These are phyloP conservation scores for Daktulosphaira vitifoliae DNA, from an alignment of 1,140 invertebrate species.

Conservation along the genomic window DNA sequence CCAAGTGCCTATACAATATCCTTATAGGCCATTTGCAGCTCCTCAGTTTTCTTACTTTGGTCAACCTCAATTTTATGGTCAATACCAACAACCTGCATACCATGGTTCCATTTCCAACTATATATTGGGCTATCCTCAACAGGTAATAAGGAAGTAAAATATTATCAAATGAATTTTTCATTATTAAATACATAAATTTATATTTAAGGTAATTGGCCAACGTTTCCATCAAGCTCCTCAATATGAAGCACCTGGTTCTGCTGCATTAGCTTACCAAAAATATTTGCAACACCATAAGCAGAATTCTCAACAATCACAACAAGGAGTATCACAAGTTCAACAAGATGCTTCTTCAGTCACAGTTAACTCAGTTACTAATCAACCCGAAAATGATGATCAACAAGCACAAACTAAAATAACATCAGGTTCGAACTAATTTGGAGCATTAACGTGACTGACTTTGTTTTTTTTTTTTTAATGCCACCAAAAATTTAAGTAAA, in stretches of 20 bases:
- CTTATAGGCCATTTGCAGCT: neutral
- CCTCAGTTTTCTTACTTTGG: neutral
- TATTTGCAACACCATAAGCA: conserved; percentile 11
- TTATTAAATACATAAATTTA: neutral
- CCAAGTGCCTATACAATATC: neutral
- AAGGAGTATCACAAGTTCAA: neutral
- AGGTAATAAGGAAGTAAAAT: neutral
- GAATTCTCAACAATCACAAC: neutral
- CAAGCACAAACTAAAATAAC: conserved; percentile 22
- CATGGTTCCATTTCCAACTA: conserved; percentile 26
- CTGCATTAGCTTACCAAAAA: conserved; percentile 5
- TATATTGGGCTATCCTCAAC: conserved; percentile 5
- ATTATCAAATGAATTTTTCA: neutral
- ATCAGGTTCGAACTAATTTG: conserved; percentile 31
- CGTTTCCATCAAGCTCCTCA: neutral
- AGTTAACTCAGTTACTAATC: neutral
- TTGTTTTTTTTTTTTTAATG: neutral
- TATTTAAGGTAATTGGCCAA: conserved; percentile 11
- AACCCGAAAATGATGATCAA: neutral
- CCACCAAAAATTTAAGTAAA: too few species aligned
- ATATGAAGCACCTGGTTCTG: neutral
- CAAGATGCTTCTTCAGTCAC: conserved; percentile 12
- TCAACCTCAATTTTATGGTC: conserved; percentile 22
- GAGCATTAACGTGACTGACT: conserved; percentile 19
- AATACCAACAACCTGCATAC: neutral